Base-by-base conservation (phyloP, 2,797 vertebrate genomes). In the Echeneis naucrates region DNA sequence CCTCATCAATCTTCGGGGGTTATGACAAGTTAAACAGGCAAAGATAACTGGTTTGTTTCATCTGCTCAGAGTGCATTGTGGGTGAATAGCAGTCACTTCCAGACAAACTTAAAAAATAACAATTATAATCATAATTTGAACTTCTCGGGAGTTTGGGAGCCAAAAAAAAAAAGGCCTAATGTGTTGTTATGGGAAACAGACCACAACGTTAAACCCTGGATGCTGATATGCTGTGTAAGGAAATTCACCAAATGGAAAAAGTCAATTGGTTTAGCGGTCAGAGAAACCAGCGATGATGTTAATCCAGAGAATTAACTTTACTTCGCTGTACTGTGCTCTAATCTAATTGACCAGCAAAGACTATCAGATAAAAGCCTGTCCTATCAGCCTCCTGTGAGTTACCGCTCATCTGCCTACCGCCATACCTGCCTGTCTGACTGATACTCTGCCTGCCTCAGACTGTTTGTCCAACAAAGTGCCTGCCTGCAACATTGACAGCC, bases 261-360 rank as follows among this genome's bases (percentile, higher is more conserved):
- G 63, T 54, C 56, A 80, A 77, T 65, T 66, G 52, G 75, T 81
- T 85, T 56, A 70, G 64, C 47, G 72, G 64, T 77, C 71, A 66
- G 77, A 77, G 68, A 81, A 81, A 77, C 32, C 52, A 67, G 64
- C 61, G 5, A 66, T 51, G 70, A 81, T 83, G 61, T 69, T 72
- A 83, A 82, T 86, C 73, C 42, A 11, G 45, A 84, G 85, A 78
- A 87, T 85, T 74, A 85, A 69, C 80, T 72, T 79, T 73, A 75
- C 80, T 87, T 72, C 78, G 57, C 77, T 47, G 79, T 44, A 53
- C 68, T 67, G 53, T 1, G 58, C 61, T 75, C 70, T 80, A 74
- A 85, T 87, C 75, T 60, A 86, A 87, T 80, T 72, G 72, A 59
- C 57, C 48, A 6, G 51, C 1, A 27, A 77, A 80, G 76, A 57